Evolutionary conservation across 23 tunicate species (phyloP).

Genomic region (Halocynthia roretzi): DNA sequence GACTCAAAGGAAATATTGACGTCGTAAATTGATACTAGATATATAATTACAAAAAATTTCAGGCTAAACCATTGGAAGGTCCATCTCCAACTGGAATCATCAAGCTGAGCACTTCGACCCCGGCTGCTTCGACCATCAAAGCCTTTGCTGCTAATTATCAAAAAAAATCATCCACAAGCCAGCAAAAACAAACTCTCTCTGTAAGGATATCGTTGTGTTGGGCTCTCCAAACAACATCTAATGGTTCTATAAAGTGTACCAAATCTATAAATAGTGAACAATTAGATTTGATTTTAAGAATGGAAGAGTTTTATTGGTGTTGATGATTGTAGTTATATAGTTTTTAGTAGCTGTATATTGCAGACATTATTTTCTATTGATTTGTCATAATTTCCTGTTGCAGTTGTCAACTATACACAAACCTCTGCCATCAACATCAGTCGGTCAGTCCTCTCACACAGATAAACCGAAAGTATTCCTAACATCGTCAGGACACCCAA

Average conservation of each 20-base stretch:
- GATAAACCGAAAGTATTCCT: slow-evolving; percentile 17
- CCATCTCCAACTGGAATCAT: not conserved
- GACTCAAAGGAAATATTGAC: not conserved
- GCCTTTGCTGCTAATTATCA: slow-evolving; percentile 25
- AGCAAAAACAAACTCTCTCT: slow-evolving; percentile 1
- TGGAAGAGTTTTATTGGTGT: too few relatives aligned
- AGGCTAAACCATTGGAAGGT: not conserved
- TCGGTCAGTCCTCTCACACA: not conserved
- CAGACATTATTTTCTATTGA: not conserved
- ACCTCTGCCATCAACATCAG: not conserved
- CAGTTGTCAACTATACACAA: not conserved
- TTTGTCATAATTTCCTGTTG: not conserved
- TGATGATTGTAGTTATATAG: too few relatives aligned
- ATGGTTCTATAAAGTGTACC: too few relatives aligned
- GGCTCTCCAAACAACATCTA: not conserved
- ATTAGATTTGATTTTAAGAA: too few relatives aligned
- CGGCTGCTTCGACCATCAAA: slow-evolving; percentile 26
- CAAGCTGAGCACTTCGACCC: slow-evolving; percentile 14
- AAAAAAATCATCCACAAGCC: slow-evolving; percentile 11
- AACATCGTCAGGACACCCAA: slow-evolving; percentile 10
- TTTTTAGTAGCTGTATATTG: too few relatives aligned
- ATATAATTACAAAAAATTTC: not conserved
- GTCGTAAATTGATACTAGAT: too few relatives aligned
- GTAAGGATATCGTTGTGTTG: not conserved
- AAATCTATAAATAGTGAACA: too few relatives aligned